Base-by-base conservation (phyloP, 2,888 invertebrate genomes). In the Cenopis cana region DNA sequence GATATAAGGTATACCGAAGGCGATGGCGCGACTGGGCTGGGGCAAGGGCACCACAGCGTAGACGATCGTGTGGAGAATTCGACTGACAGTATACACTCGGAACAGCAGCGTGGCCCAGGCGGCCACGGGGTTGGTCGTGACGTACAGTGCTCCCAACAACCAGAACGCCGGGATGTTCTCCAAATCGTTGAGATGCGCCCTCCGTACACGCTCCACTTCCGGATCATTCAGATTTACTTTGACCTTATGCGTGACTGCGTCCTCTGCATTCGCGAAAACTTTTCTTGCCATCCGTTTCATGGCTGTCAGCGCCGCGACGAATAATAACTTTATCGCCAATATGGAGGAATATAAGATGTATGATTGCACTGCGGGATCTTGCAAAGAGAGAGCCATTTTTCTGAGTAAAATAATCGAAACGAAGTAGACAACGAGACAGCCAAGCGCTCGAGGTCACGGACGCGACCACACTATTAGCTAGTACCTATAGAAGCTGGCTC, bases 141-240 rank as follows among this genome's bases (percentile, higher is more conserved):
- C 81, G 82, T 94, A 95, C 41, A 93, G 81, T 12, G 93, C 83
- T n/a, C 91, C 92, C 38, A 93, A 81, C 11, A 94, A 75, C 56
- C 94, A 82, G 79, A 95, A 95, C 6, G 93, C 82, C 0, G 93
- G 85, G 68, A 95, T 94, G 83, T 95, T 95, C 83, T 95, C 95
- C 76, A 95, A 76, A 82, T 95, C 95, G 77, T 95, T 95, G 77
- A 90, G 85, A 77, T 95, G 94, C 12, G 94, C 95, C 90, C 93
- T 81, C 74, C 94, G 83, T 29, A 91, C 90, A 68, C 94, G 85
- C 77, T 94, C 94, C 18, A 94, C 93, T 74, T 93, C 90, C 9
- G 89, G 88, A 80, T 94, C 91, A 75, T 89, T 82, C 18, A 82
- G 82, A 69, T 83, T 82, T 2, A 89, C 84, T 72, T 88, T 89